Evolutionary conservation across 2,113 vertebrate species (phyloP).

Genomic region (Okapia johnstoni): DNA sequence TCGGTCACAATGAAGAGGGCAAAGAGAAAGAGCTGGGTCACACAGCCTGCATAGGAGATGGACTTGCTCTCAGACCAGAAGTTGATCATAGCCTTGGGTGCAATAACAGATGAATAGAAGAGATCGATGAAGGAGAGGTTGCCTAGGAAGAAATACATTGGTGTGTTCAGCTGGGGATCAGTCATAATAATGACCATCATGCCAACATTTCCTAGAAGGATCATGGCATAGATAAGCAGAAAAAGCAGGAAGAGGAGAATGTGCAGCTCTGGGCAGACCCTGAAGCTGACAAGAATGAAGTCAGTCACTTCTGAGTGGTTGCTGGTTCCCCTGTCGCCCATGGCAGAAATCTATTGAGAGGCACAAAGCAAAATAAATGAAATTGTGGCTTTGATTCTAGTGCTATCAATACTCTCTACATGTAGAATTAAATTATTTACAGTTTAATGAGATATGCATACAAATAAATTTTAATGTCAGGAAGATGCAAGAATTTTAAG

Average conservation of each 20-base stretch:
- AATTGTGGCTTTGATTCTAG: not conserved
- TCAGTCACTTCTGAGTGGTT: slow-evolving; percentile 57
- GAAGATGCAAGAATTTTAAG: not conserved
- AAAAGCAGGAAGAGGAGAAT: slow-evolving; percentile 60
- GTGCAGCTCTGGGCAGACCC: not conserved
- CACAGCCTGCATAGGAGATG: slow-evolving; percentile 14
- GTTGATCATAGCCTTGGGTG: slow-evolving; percentile 48
- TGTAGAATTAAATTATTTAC: not conserved
- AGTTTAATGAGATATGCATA: not conserved
- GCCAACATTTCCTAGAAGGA: slow-evolving; percentile 36
- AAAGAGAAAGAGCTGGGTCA: slow-evolving; percentile 52
- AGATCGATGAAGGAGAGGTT: slow-evolving; percentile 68
- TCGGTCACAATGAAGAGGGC: slow-evolving; percentile 51
- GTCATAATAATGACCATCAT: slow-evolving; percentile 48
- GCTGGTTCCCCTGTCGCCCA: slow-evolving; percentile 27
- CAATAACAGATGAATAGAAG: slow-evolving; percentile 54
- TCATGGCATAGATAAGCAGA: slow-evolving; percentile 13
- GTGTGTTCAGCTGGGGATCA: slow-evolving; percentile 57
- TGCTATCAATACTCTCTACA: not conserved
- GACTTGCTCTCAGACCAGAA: slow-evolving; percentile 24
- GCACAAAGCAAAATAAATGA: slow-evolving; percentile 7
- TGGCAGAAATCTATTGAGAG: slow-evolving; percentile 39
- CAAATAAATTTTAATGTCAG: not conserved
- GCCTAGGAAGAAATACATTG: slow-evolving; percentile 72
- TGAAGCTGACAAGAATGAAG: slow-evolving; percentile 70